Base-by-base conservation (phyloP, 2,113 vertebrate species). In the Cavia porcellus region DNA sequence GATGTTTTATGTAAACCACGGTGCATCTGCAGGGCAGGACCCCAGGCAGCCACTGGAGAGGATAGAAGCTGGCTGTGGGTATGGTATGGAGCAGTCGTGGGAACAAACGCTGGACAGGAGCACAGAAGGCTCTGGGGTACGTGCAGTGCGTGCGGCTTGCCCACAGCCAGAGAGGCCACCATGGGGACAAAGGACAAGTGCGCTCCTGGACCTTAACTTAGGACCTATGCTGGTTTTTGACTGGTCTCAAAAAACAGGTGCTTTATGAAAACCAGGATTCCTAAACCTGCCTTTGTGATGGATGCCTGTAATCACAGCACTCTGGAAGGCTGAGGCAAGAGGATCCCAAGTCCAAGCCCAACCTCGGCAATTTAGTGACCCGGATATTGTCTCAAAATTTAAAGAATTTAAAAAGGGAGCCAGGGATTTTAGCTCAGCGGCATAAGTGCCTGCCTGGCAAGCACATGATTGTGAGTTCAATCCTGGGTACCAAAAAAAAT, bases 1-100 rank as follows among this genome's bases (percentile, higher is more conserved):
- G 61, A 62, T 47, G 3, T 15, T 0, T 12, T 12, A 32, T 2
- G 7, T 59, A 22, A 52, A 13, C 5, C 1, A 1, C 0, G 7
- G 50, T 9, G 24, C 14, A 0, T 19, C 35, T 55, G 47, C 19
- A 1, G 2, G 38, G 77, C 2, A 50, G 42, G 83, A 19, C 2
- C 8, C 2, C 0, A 4, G 22, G n/a, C 28, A 7, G 25, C 47
- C 24, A 0, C 61, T 7, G 42, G 7, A 14, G 19, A 81, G 12
- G 14, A n/a, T 13, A 84, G 55, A 45, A 0, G 8, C 30, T 62
- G n/a, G 11, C 22, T 14, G 20, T 42, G 30, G 9, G 1, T 35
- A 0, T 9, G 4, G 22, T 8, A 0, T 38, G 20, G 50, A 38
- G 47, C 57, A 4, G 5, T 14, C 30, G 5, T 45, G 7, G 7